Percentiles rank a stretch among this genome's conserved stretches.
These are phyloP conservation scores for Aselliscus stoliczkanus DNA, from an alignment of 2,797 vertebrate genomes.

Conservation along the genomic window DNA sequence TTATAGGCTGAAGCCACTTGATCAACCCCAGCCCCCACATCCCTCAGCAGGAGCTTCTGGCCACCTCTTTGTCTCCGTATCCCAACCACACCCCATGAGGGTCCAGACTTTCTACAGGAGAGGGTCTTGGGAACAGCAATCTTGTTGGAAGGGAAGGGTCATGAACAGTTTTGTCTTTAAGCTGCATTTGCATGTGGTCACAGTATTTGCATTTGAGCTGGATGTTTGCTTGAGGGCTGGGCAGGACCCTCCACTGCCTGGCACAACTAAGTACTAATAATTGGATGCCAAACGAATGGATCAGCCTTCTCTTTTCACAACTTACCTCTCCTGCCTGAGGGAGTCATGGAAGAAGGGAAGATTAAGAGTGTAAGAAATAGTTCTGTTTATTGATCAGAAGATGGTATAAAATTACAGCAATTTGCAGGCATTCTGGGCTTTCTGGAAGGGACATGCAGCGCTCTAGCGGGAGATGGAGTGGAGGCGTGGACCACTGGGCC, in stretches of 20 bases:
- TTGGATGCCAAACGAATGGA: background rate
- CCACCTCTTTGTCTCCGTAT: background rate
- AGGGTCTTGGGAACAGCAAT: background rate
- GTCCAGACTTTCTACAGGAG: background rate
- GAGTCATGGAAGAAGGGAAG: background rate
- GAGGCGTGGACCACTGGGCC: background rate
- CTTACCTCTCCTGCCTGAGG: background rate
- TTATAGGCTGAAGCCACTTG: background rate
- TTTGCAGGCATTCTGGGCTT: conserved; percentile 59
- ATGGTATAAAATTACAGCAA: conserved; percentile 73
- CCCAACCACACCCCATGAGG: rapidly evolving
- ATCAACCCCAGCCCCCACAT: background rate
- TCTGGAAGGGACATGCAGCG: conserved; percentile 61
- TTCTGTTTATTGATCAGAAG: conserved; percentile 73
- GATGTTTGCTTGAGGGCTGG: background rate
- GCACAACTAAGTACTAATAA: background rate
- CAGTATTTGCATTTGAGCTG: background rate
- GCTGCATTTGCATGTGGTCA: background rate
- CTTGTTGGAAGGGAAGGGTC: background rate
- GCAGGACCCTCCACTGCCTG: background rate
- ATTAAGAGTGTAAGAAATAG: conserved; percentile 65
- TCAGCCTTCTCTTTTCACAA: background rate
- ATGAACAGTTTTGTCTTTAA: background rate
- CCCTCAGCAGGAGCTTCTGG: background rate
- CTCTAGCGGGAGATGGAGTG: conserved; percentile 41